Percentiles rank a stretch among this genome's conserved stretches.
These are phyloP conservation scores for Paradisaea rubra DNA, from an alignment of 2,113 vertebrate genomes.

Conservation along the genomic window DNA sequence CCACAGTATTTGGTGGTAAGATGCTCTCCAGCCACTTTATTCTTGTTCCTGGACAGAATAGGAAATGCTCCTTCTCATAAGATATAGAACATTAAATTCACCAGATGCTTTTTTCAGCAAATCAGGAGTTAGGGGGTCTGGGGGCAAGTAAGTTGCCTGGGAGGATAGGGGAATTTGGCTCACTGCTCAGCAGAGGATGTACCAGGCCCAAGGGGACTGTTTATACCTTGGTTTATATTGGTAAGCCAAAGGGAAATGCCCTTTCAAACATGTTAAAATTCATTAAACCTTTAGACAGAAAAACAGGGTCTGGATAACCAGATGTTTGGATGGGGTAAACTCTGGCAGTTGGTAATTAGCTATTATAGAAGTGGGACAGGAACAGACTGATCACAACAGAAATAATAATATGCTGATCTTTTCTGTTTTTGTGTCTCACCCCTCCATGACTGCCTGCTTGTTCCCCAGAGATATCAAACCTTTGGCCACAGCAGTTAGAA, in stretches of 20 bases:
- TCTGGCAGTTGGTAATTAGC: background rate
- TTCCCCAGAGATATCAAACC: slow-evolving; percentile 11
- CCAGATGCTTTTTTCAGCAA: background rate
- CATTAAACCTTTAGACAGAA: background rate
- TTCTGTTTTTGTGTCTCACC: background rate
- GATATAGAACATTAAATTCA: background rate
- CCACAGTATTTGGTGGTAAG: background rate
- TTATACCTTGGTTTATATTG: slow-evolving; percentile 4
- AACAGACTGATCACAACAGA: background rate
- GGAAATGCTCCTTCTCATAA: background rate
- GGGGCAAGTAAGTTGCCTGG: background rate
- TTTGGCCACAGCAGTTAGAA: background rate
- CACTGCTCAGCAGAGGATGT: background rate
- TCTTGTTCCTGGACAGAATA: background rate
- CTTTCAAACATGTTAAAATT: slow-evolving; percentile 2
- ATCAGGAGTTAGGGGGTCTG: background rate
- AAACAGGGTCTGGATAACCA: background rate
- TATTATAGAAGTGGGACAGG: background rate
- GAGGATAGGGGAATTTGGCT: background rate
- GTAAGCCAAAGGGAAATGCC: background rate
- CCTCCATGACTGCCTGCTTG: background rate
- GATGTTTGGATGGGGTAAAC: background rate
- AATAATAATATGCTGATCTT: background rate
- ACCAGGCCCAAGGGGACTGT: background rate
- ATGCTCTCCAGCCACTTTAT: background rate